These are phyloP conservation scores for Crocodylus rhombifer DNA, from an alignment of 2,797 vertebrate genomes.

Conservation along the genomic window DNA sequence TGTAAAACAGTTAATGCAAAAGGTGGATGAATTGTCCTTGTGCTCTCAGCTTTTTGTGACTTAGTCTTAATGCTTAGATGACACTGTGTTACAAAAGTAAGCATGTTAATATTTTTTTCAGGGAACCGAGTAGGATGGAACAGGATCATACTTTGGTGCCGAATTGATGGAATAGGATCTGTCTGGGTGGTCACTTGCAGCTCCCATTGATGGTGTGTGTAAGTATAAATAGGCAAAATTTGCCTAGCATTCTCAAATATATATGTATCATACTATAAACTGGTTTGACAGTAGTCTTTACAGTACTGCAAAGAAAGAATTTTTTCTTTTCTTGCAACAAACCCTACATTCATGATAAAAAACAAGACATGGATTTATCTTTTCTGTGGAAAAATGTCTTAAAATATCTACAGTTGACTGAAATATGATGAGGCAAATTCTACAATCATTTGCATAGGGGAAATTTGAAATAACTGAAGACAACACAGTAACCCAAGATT, in stretches of 20 bases:
- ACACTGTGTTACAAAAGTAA: too few species aligned
- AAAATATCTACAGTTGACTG: conserved; percentile 37
- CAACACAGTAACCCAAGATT: conserved; percentile 12
- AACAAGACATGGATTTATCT: not conserved
- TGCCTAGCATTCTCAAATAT: not conserved
- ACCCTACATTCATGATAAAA: not conserved
- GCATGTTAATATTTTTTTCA: too few species aligned
- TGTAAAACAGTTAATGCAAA: too few species aligned
- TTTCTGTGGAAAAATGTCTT: conserved; percentile 2
- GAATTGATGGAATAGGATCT: too few species aligned
- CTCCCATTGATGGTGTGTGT: too few species aligned
- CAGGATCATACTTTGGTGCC: too few species aligned
- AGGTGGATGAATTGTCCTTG: too few species aligned
- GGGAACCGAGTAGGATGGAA: too few species aligned
- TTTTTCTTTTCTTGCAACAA: conserved; percentile 24
- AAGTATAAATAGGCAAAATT: not conserved
- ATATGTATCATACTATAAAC: not conserved
- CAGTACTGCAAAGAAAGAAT: not conserved
- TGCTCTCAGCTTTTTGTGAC: too few species aligned
- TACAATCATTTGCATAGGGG: conserved; percentile 32
- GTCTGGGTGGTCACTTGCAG: too few species aligned
- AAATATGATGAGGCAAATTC: conserved; percentile 30
- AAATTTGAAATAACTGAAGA: conserved; percentile 35
- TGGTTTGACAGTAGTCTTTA: not conserved
- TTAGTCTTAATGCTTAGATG: too few species aligned